These are phyloP conservation scores for Schmidtea mediterranea DNA, from an alignment of 1,140 invertebrate genomes.

Conservation along the genomic window DNA sequence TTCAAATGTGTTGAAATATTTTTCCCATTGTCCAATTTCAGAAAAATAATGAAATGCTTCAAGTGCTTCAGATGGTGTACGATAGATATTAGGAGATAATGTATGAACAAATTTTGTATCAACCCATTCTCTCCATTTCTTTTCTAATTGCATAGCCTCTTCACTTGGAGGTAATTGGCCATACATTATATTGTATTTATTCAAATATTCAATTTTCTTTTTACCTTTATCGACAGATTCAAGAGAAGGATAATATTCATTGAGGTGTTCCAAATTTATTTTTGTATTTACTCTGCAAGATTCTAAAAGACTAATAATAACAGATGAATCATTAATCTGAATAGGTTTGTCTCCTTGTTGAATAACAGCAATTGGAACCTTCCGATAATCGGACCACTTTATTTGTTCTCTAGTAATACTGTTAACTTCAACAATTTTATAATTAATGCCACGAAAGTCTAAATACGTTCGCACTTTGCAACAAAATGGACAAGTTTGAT, in stretches of 20 bases:
- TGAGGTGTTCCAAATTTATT: too few relatives aligned
- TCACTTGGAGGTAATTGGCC: slow-evolving; percentile 27
- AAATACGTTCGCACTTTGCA: slow-evolving; percentile 76
- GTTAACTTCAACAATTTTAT: slow-evolving; percentile 85
- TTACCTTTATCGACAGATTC: too few relatives aligned
- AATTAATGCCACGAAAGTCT: slow-evolving; percentile 71
- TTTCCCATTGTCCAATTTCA: slow-evolving; percentile 26
- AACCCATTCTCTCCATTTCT: slow-evolving; percentile 75
- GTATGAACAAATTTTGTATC: slow-evolving; percentile 64
- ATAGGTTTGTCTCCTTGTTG: too few relatives aligned
- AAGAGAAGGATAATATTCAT: too few relatives aligned
- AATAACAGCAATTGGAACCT: slow-evolving; percentile 66
- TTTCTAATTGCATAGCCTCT: slow-evolving; percentile 32
- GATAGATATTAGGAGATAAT: slow-evolving; percentile 84
- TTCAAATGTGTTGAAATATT: not conserved
- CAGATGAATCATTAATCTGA: too few relatives aligned
- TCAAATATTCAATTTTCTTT: slow-evolving; percentile 41
- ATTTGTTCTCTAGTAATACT: slow-evolving; percentile 63
- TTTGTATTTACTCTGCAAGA: too few relatives aligned
- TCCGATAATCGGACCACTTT: slow-evolving; percentile 72
- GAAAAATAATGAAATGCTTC: slow-evolving; percentile 74
- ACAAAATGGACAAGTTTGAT: slow-evolving; percentile 89
- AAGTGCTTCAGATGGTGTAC: slow-evolving; percentile 49
- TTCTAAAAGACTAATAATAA: too few relatives aligned
- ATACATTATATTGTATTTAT: slow-evolving; percentile 81